Conservation (phyloP, 2,113 vertebrate genomes). For the Cyprinodon variegatus region DNA sequence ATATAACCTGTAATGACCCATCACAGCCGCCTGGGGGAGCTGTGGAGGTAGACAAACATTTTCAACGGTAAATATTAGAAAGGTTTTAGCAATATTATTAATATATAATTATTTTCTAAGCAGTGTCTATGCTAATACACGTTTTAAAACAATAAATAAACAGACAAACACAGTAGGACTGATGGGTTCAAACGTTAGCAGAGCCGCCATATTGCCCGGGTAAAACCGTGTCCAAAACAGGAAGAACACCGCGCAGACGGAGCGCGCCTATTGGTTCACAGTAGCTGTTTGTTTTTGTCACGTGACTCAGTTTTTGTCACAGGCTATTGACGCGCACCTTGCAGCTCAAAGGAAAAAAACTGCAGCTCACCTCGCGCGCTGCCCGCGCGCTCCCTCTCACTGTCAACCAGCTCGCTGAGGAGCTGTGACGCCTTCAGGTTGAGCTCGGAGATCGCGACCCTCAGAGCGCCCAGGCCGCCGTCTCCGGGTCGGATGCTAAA, state of each 20-base stretch:
- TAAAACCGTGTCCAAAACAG: background rate
- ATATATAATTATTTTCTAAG: too few species aligned
- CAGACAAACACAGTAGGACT: background rate
- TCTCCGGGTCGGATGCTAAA: conserved; percentile 55
- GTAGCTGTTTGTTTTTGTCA: background rate
- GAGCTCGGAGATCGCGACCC: conserved; percentile 41
- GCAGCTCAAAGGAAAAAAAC: background rate
- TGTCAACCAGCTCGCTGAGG: conserved; percentile 69
- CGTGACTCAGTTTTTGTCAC: background rate
- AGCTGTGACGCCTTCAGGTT: conserved; percentile 51
- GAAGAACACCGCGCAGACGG: too few species aligned
- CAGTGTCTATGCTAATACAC: too few species aligned
- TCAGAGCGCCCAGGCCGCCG: conserved; percentile 55
- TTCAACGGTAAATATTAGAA: too few species aligned
- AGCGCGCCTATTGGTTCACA: too few species aligned
- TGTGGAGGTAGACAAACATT: too few species aligned
- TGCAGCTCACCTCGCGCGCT: conserved; percentile 30
- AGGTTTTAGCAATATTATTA: too few species aligned
- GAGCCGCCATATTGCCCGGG: background rate
- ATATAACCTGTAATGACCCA: too few species aligned
- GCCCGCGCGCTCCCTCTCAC: conserved; percentile 44
- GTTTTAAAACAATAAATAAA: background rate
- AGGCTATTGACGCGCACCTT: background rate
- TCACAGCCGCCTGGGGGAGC: too few species aligned
- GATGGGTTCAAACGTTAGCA: background rate